Base-by-base conservation (phyloP, 2,888 invertebrate species). In the Napeogenes inachia region DNA sequence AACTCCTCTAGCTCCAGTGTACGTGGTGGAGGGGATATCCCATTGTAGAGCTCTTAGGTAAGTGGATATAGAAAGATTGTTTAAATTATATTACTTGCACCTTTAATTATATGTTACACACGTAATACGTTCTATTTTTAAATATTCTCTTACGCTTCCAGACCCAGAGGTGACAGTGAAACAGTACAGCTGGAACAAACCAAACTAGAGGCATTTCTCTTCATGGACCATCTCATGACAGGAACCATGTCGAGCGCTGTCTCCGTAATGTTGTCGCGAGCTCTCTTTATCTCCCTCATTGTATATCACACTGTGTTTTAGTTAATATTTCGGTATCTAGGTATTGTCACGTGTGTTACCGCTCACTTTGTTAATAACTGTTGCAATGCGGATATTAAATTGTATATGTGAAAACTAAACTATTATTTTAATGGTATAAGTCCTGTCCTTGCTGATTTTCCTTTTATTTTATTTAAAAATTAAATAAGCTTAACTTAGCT, bases 21-120 rank as follows among this genome's bases (percentile, higher is more conserved):
- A 80, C 42, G 74, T 83, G 0, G 80, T 87, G 13, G 78, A 82
- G 0, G 68, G 67, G 0, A 72, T 77, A 0, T 84, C 87, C 0
- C 87, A 88, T 53, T 89, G 89, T 54, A 73, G 76, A 4, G 84
- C 83, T 59, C 71, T 84, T 13, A 62, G 69, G 85, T 84, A 61
- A 62, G 65, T 59, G 32, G 13, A n/a, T 45, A 13, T 21, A 30
- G 10, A 42, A 6, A 35, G 4, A 46, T 13, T 12, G 12, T 13
- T 47, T 47, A 47, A 13, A 21, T 8, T 6, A 4, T 50, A n/a
- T 13, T 4, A 38, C 38, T 6, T 2, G 8, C 38, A 42, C 47
- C 47, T 5, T 13, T 47, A n/a, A 47, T n/a, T 47, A 5, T n/a
- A 47, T 21, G 21, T 4, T 13, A n/a, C 47, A 47, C 13, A 8